These are phyloP conservation scores for Myioborus miniatus DNA, from an alignment of 2,797 vertebrate species.

Conservation along the genomic window DNA sequence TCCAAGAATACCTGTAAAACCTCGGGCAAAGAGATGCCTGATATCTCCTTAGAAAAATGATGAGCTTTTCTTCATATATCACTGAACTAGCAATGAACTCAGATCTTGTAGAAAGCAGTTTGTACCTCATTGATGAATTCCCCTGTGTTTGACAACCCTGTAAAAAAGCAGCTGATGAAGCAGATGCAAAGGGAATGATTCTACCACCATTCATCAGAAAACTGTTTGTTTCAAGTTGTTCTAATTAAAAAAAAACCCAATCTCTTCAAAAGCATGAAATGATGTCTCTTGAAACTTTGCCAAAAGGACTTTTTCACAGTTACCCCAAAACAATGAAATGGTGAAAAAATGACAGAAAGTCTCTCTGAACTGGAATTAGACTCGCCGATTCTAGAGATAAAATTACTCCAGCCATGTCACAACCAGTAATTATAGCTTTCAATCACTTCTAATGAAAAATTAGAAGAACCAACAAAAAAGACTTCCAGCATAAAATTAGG, in stretches of 20 bases:
- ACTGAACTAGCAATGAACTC: slow-evolving; percentile 45
- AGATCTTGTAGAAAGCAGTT: slow-evolving; percentile 6
- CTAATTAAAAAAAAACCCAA: neutral
- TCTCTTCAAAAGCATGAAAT: neutral
- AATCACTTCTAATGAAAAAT: neutral
- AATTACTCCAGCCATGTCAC: neutral
- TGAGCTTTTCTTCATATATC: slow-evolving; percentile 21
- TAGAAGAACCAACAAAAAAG: neutral
- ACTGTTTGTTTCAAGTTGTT: neutral
- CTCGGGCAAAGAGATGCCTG: neutral
- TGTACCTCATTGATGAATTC: slow-evolving; percentile 2
- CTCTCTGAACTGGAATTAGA: neutral
- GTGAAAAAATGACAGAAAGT: neutral
- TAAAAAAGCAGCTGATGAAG: slow-evolving; percentile 43
- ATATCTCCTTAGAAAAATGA: neutral
- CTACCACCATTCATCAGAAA: neutral
- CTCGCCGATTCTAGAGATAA: neutral
- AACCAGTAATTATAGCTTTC: neutral
- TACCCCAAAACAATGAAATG: neutral
- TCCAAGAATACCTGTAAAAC: slow-evolving; percentile 17
- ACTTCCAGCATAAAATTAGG: neutral
- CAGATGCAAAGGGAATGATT: neutral
- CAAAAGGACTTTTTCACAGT: neutral
- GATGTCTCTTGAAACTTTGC: neutral
- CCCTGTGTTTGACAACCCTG: neutral